phyloP scores from a whole-genome alignment of 2,797 vertebrate species.

The Brachymystax lenok region DNA sequence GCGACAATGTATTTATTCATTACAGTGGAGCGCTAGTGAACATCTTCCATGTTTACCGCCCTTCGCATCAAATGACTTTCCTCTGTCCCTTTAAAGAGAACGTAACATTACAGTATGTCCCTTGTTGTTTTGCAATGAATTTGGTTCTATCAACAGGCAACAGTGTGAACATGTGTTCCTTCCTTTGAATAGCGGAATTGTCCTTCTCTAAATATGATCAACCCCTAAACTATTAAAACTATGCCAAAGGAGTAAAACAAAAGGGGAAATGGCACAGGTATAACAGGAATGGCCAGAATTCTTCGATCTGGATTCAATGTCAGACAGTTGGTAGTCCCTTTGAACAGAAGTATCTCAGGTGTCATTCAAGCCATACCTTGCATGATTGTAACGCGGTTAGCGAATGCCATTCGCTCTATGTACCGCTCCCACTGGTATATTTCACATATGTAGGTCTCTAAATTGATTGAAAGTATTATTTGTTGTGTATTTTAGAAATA shows the following conservation, averaged over 20 bases:
- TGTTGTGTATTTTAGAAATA: conserved; percentile 42
- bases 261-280: not conserved
- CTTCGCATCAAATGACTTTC: conserved; percentile 81
- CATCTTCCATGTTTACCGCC: conserved; percentile 87
- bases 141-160: conserved; percentile 14
- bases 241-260: not conserved
- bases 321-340: not conserved
- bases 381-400: conserved; percentile 51
- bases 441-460: conserved; percentile 49
- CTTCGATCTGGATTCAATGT: not conserved
- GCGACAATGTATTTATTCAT: conserved; percentile 81
- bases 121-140: not conserved
- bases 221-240: not conserved
- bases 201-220: not conserved
- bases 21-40: conserved; percentile 82
- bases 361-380: conserved; percentile 71
- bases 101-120: conserved; percentile 47
- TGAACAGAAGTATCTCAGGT: conserved; percentile 59
- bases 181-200: conserved; percentile 28
- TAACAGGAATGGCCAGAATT: not conserved
- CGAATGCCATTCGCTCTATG: not conserved
- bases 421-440: conserved; percentile 1
- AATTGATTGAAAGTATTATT: conserved; percentile 39
- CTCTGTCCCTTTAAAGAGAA: conserved; percentile 70
- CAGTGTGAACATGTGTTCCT: conserved; percentile 49